phyloP scores from a whole-genome alignment of 2,113 vertebrate species.

The Gallinago media region DNA sequence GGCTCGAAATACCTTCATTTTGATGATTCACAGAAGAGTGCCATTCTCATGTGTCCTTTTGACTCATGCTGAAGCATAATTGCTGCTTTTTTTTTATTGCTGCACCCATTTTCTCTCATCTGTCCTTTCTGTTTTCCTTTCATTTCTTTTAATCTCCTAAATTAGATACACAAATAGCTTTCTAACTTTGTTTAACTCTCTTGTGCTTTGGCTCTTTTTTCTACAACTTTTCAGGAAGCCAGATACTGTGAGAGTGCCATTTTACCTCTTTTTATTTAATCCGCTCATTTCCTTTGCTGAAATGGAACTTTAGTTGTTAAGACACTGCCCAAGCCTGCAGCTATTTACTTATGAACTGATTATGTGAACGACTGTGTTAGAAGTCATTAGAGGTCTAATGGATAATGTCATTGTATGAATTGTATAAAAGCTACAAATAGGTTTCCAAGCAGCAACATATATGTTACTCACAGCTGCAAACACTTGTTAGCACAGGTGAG shows the following conservation, averaged over 20 bases:
- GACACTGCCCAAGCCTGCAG: conserved; percentile 1
- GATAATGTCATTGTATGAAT: neutral
- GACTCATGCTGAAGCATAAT: neutral
- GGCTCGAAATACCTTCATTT: neutral
- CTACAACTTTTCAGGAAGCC: neutral
- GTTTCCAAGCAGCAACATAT: neutral
- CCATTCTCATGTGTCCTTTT: neutral
- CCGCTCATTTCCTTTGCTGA: neutral
- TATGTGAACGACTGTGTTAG: neutral
- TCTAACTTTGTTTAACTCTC: neutral
- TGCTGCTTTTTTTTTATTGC: neutral
- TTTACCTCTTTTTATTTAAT: neutral
- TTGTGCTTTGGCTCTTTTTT: neutral
- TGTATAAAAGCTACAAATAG: neutral
- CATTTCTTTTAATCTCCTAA: neutral
- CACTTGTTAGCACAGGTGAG: neutral
- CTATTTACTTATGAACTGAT: conserved; percentile 18
- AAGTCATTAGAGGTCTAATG: neutral
- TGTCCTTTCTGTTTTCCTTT: neutral
- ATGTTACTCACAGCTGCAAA: neutral
- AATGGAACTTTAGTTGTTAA: conserved; percentile 20
- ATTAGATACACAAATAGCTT: neutral
- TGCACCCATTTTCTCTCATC: neutral
- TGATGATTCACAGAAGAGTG: neutral
- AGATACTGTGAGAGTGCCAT: neutral